These are phyloP conservation scores for Oenanthe melanoleuca DNA, from an alignment of 2,113 vertebrate species.

Conservation along the genomic window DNA sequence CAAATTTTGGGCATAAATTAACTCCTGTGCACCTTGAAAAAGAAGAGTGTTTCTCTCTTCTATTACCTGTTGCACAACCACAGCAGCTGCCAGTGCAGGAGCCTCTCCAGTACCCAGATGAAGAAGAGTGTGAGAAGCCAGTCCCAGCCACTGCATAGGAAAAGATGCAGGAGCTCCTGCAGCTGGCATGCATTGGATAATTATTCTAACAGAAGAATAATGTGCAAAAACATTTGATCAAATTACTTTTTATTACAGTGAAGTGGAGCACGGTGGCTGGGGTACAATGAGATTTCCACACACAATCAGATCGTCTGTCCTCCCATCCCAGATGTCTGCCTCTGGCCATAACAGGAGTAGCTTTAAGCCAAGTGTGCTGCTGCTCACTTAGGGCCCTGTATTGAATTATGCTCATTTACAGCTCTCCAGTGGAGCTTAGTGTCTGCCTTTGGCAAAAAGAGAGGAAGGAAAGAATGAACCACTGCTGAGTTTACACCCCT, in stretches of 20 bases:
- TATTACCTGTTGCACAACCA: not conserved
- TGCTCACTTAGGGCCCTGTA: not conserved
- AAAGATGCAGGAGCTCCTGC: not conserved
- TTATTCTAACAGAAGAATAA: slow-evolving; percentile 14
- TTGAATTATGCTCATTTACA: not conserved
- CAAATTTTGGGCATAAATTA: not conserved
- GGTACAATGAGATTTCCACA: not conserved
- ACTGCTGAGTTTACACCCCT: not conserved
- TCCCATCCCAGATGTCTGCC: not conserved
- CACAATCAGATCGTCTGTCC: not conserved
- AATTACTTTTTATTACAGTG: not conserved
- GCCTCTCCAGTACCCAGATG: not conserved
- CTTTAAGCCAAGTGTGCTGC: slow-evolving; percentile 14
- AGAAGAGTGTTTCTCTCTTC: not conserved
- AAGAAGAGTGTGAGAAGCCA: not conserved
- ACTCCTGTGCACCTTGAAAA: not conserved
- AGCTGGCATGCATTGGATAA: not conserved
- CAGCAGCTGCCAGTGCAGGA: not conserved
- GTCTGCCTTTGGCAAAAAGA: not conserved
- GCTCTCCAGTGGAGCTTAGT: not conserved
- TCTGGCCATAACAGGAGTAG: not conserved
- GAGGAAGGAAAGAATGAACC: not conserved
- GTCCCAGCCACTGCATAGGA: not conserved
- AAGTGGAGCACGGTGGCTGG: not conserved
- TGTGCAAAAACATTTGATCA: not conserved